Evolutionary conservation across 1,140 invertebrate species (phyloP).

Genomic region (Microplitis demolitor): DNA sequence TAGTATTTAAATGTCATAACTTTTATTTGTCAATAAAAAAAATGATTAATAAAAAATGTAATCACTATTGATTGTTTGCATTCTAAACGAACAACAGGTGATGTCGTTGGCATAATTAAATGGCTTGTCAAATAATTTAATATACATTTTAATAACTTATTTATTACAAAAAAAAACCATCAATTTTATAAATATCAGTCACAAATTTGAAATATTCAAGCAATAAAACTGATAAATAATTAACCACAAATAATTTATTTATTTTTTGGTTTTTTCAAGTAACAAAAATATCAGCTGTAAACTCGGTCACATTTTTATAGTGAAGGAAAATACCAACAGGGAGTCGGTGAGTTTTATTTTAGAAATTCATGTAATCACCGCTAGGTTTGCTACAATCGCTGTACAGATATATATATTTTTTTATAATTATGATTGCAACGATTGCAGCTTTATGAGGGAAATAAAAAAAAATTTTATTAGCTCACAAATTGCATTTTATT

Average conservation of each 20-base stretch:
- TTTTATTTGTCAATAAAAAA: background rate
- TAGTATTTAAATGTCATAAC: background rate
- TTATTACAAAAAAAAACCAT: no score
- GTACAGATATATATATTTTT: background rate
- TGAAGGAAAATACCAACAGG: background rate
- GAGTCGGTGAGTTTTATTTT: background rate
- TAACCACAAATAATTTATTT: no score
- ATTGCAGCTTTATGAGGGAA: background rate
- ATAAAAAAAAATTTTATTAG: background rate
- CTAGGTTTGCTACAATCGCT: background rate
- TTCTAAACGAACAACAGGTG: slow-evolving; percentile 8
- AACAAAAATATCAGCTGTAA: background rate
- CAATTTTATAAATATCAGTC: no score
- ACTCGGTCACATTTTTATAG: background rate
- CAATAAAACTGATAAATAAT: no score
- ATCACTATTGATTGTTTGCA: slow-evolving; percentile 4
- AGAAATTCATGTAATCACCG: background rate
- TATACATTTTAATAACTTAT: background rate
- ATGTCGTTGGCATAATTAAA: background rate
- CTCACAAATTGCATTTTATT: no score
- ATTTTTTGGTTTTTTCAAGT: background rate
- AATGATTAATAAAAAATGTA: background rate
- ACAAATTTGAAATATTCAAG: no score
- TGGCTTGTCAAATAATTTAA: background rate
- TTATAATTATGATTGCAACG: no score